A percentile compares a stretch with the other conserved stretches of the same genome.
Conservation (phyloP, 2,113 vertebrate genomes). For the Atlantisia rogersi region DNA sequence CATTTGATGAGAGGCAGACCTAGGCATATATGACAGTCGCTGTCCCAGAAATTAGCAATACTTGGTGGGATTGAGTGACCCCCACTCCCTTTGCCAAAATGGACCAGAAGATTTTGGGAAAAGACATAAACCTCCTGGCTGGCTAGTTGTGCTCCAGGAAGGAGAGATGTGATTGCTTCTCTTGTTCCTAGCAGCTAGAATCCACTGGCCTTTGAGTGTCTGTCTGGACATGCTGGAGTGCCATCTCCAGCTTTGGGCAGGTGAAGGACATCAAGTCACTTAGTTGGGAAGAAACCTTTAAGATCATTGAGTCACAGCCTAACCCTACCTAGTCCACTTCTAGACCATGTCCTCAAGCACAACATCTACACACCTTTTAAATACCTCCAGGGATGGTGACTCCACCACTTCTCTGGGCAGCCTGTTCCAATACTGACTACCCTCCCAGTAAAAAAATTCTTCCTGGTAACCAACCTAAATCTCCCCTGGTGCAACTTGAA, state of each 20-base stretch:
- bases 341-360: no score
- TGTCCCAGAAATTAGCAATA: not conserved
- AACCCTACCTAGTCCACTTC: no score
- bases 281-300: no score
- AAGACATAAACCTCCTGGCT: not conserved
- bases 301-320: no score
- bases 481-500: no score
- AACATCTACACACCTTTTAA: no score
- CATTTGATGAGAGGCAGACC: not conserved
- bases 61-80: not conserved
- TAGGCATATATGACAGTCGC: not conserved
- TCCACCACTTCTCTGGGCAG: no score
- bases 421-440: no score
- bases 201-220: not conserved
- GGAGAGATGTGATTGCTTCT: not conserved
- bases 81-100: not conserved
- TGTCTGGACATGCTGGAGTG: not conserved
- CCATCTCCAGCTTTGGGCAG: not conserved
- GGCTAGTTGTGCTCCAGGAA: not conserved
- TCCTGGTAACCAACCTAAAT: no score
- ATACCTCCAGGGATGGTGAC: no score
- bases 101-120: not conserved
- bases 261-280: not conserved
- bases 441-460: no score
- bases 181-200: not conserved